Percentiles rank a stretch among this genome's conserved stretches.
These are phyloP conservation scores for Dynastes tityus DNA, from an alignment of 2,888 invertebrate species.

Conservation along the genomic window DNA sequence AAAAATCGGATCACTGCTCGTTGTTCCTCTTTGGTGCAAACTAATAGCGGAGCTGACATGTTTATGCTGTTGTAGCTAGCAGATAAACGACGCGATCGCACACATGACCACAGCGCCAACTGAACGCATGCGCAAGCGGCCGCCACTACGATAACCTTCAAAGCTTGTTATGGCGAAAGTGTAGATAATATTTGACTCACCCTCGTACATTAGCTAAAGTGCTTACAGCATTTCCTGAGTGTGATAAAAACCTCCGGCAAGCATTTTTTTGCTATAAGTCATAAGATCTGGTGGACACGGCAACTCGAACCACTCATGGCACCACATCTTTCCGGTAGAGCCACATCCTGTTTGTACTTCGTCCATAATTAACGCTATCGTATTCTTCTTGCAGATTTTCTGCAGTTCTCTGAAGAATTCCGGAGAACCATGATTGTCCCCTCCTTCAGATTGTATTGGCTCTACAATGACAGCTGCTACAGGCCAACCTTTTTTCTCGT, in stretches of 20 bases:
- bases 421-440: constrained; percentile 93
- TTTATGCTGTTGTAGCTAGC: too few relatives aligned
- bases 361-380: constrained; percentile 88
- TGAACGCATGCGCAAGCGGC: too few relatives aligned
- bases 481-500: constrained; percentile 78
- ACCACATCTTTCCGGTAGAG: constrained; percentile 98
- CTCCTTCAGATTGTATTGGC: constrained; percentile 98
- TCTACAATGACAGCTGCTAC: constrained; percentile 95
- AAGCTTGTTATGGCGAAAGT: too few relatives aligned
- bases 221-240: constrained; percentile 78
- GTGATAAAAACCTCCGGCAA: constrained; percentile 95
- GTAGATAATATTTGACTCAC: too few relatives aligned
- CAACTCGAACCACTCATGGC: constrained; percentile 93
- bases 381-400: constrained; percentile 83
- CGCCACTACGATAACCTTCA: too few relatives aligned
- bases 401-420: constrained; percentile 91
- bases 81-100: too few relatives aligned
- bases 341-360: constrained; percentile 99
- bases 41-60: too few relatives aligned
- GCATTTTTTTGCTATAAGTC: constrained; percentile 98
- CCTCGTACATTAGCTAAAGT: not conserved
- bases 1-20: too few relatives aligned
- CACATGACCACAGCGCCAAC: too few relatives aligned
- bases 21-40: too few relatives aligned
- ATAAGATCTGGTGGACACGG: constrained; percentile 91